Percentiles rank a stretch among this genome's conserved stretches.
phyloP scores from a whole-genome alignment of 2,113 vertebrate genomes.

The Clinocottus analis region DNA sequence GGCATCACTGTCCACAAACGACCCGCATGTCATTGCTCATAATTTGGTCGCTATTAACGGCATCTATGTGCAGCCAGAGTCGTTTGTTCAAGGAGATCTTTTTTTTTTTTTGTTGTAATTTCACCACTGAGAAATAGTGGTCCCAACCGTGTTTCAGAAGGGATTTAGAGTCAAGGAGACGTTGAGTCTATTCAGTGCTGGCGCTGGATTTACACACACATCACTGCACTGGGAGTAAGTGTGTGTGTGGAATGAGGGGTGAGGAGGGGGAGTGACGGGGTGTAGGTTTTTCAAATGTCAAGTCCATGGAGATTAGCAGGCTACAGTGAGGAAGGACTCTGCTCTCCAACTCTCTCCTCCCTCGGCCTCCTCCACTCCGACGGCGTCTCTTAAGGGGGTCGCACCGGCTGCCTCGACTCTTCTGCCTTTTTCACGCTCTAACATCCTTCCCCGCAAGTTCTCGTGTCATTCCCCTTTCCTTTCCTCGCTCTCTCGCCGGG shows the following conservation, averaged over 20 bases:
- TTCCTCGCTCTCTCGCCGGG: background rate
- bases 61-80: slow-evolving; percentile 40
- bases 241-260: slow-evolving; percentile 6
- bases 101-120: too few species aligned
- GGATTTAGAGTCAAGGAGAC: slow-evolving; percentile 70
- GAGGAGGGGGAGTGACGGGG: slow-evolving; percentile 35
- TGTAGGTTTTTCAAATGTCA: slow-evolving; percentile 79
- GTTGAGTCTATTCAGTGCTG: slow-evolving; percentile 62
- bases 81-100: slow-evolving; percentile 67
- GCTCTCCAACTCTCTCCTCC: slow-evolving; percentile 23
- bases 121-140: slow-evolving; percentile 62
- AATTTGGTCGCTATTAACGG: slow-evolving; percentile 33
- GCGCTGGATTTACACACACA: slow-evolving; percentile 70
- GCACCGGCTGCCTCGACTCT: slow-evolving; percentile 3
- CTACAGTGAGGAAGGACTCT: slow-evolving; percentile 49
- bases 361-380: slow-evolving; percentile 31
- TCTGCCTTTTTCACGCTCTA: slow-evolving; percentile 20
- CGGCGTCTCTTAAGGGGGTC: slow-evolving; percentile 31
- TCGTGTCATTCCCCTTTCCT: slow-evolving; percentile 32
- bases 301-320: slow-evolving; percentile 74
- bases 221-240: slow-evolving; percentile 49
- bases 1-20: slow-evolving; percentile 32
- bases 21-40: slow-evolving; percentile 38
- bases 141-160: slow-evolving; percentile 61
- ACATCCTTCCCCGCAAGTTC: slow-evolving; percentile 46